A percentile compares a stretch with the other conserved stretches of the same genome.
phyloP scores from a whole-genome alignment of 1,140 invertebrate species.

The Macrostomum lignano region DNA sequence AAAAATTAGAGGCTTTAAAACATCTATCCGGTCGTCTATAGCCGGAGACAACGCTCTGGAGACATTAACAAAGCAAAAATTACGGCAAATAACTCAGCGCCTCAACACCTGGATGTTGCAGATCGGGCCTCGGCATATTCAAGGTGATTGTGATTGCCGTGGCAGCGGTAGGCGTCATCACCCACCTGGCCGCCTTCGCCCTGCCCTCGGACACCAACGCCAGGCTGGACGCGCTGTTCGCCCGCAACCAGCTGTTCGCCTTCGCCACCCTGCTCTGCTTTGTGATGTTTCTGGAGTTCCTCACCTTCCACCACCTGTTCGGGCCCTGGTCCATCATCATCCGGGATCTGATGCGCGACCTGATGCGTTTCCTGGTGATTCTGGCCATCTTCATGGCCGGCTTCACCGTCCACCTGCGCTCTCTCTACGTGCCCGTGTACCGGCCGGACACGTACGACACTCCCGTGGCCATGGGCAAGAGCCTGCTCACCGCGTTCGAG shows the following conservation, averaged over 20 bases:
- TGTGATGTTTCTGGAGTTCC: constrained; percentile 64
- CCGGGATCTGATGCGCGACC: constrained; percentile 35
- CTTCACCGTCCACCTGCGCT: constrained; percentile 85
- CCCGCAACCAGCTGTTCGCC: constrained; percentile 78
- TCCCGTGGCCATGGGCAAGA: constrained; percentile 6
- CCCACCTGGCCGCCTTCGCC: constrained; percentile 47
- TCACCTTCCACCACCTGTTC: constrained; percentile 86
- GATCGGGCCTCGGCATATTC: constrained; percentile 23
- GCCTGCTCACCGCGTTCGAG: constrained; percentile 51
- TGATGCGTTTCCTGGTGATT: constrained; percentile 77
- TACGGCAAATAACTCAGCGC: too few species aligned
- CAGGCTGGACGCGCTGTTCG: constrained; percentile 44
- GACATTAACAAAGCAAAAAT: too few species aligned
- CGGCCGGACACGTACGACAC: too few species aligned
- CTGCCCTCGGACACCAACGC: constrained; percentile 31
- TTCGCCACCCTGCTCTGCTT: constrained; percentile 71
- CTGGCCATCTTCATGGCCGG: constrained; percentile 86
- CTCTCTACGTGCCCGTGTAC: constrained; percentile 60
- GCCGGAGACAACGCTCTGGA: too few species aligned
- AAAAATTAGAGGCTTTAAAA: too few species aligned
- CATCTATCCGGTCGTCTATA: too few species aligned
- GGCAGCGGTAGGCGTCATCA: constrained; percentile 58
- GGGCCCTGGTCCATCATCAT: constrained; percentile 66
- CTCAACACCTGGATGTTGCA: not conserved
- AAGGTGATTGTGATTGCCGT: constrained; percentile 57